Base-by-base conservation (phyloP, 2,888 invertebrate species). In the Adelphocoris suturalis region DNA sequence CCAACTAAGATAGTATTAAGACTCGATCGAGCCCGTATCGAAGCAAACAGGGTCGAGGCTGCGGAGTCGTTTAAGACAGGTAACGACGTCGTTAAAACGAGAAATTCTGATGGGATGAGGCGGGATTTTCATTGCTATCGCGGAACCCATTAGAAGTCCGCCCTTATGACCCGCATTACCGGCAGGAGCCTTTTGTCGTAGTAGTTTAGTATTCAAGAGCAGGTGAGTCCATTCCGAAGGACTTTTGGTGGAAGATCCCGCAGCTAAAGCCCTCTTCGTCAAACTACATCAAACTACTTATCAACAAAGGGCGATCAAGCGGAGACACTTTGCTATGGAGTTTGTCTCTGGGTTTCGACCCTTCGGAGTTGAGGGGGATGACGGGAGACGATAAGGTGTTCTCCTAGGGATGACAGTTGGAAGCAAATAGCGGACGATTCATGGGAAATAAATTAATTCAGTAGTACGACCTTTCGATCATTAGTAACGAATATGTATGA, bases 151-250 rank as follows among this genome's bases (percentile, higher is more conserved):
- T 61, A 61, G 61, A 61, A 61, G n/a, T n/a, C n/a, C 61, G 61
- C n/a, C 61, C 61, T 61, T 61, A 61, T 61, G 61, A 61, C 61
- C 61, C 61, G 61, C 61, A 61, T 61, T 61, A 61, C 61, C 61
- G 7, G 7, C n/a, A 61, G 52, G 12, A 61, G n/a, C 61, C 61
- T 61, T 37, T 61, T 61, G 61, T 61, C 61, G n/a, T 61, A n/a
- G 61, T 3, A 61, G n/a, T 61, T 61, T 61, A 61, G 61, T n/a
- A 61, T 61, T 61, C 61, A 61, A 61, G 61, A 61, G 61, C 61
- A 19, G n/a, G n/a, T 19, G 61, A 61, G 61, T n/a, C 61, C 61
- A 61, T 61, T 19, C n/a, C n/a, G 19, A 3, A 61, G 61, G 9
- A 16, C 61, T 61, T 61, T 52, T 52, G 14, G 52, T 3, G 52